Base-by-base conservation (phyloP, 2,888 invertebrate genomes). In the Mimumesa dahlbomi region DNA sequence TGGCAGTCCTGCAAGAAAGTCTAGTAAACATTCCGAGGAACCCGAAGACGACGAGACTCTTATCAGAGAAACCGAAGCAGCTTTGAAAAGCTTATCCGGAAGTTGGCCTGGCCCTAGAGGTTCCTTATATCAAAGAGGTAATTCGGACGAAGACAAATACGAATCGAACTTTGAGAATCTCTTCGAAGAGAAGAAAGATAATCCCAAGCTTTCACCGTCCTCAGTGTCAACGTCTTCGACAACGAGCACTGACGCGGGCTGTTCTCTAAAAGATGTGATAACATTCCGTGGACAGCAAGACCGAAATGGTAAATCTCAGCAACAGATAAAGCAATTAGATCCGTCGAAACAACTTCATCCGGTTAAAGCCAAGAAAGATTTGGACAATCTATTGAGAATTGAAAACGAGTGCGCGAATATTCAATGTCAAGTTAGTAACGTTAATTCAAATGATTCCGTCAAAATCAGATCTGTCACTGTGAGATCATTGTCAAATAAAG, bases 11-110 rank as follows among this genome's bases (percentile, higher is more conserved):
- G 89, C 89, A 18, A 86, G 90, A 57, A 91, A 91, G 66, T 73
- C 86, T 2, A 84, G 82, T 46, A 89, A 90, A 65, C 77, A 88
- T 73, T 81, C 81, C 25, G 89, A 89, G 18, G 89, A 90, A 22
- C 88, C 90, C 40, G 94, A 94, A 81, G 95, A 95, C 81, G 95
- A 96, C 85, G 97, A 97, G 87, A 94, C 94, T 0, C 91, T 96
- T 57, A 95, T 97, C 72, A 92, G 95, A 52, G 97, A 97, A 89
- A 96, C 97, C 1, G 96, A 97, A 87, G 95, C 95, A 0, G 96
- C 96, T 0, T 89, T 97, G 25, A 95, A 95, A 88, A 95, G 95
- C 79, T 90, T 97, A n/a, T 96, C 96, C 0, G 96, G 95, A 13
- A 95, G 94, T 87, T 96, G 96, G 95, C 93, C 94, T 4, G 94